Conservation (phyloP, 2,888 invertebrate genomes). For the Agrotis puta region DNA sequence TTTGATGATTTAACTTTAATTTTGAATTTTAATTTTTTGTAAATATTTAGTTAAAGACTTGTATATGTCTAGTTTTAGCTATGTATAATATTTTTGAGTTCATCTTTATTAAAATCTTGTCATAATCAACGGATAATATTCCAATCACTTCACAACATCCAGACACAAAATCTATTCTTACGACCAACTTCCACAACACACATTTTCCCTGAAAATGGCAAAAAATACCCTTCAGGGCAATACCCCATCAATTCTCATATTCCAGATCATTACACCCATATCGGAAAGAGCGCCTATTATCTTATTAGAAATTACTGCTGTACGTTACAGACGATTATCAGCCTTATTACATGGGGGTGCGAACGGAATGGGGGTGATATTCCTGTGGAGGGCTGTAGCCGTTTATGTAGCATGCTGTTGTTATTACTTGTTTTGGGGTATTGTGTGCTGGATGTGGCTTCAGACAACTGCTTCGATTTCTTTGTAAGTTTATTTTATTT, state of each 20-base stretch:
- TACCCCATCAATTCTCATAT: constrained; percentile 67
- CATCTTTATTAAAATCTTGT: too few relatives aligned
- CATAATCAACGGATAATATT: neutral
- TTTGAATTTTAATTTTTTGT: too few relatives aligned
- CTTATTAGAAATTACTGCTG: constrained; percentile 71
- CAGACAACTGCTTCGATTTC: neutral
- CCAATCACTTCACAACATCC: neutral
- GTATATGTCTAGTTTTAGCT: too few relatives aligned
- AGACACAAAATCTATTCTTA: neutral
- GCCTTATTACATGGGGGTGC: constrained; percentile 43
- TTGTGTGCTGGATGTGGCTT: constrained; percentile 53
- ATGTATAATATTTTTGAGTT: too few relatives aligned
- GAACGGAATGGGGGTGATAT: constrained; percentile 37
- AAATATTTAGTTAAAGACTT: too few relatives aligned
- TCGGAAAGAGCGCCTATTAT: constrained; percentile 70
- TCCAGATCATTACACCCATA: constrained; percentile 67
- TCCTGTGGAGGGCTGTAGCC: constrained; percentile 38
- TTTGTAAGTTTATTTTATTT: neutral
- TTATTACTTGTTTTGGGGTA: constrained; percentile 59
- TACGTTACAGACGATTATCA: constrained; percentile 49
- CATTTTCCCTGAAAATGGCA: constrained; percentile 55
- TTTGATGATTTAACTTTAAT: too few relatives aligned
- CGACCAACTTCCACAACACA: constrained; percentile 1
- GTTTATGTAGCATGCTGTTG: constrained; percentile 70
- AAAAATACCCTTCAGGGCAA: constrained; percentile 58